A percentile compares a stretch with the other conserved stretches of the same genome.
These are phyloP conservation scores for Labrus mixtus DNA, from an alignment of 2,113 vertebrate species.

Conservation along the genomic window DNA sequence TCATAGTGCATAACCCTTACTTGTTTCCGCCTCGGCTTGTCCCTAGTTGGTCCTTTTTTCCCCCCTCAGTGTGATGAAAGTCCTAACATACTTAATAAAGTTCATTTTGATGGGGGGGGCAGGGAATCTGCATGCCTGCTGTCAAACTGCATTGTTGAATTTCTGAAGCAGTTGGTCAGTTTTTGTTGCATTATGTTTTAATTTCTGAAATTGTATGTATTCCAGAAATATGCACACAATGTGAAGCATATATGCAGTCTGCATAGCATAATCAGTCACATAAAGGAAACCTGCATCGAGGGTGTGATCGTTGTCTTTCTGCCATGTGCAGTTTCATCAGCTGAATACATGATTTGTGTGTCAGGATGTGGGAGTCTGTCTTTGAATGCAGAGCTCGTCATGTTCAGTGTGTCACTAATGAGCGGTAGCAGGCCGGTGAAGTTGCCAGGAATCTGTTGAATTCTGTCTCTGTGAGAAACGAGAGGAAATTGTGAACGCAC, in stretches of 20 bases:
- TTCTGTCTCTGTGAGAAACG: conserved; percentile 50
- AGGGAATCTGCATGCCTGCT: conserved; percentile 41
- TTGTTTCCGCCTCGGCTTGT: conserved; percentile 8
- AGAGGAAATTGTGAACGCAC: conserved; percentile 37
- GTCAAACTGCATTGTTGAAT: conserved; percentile 9
- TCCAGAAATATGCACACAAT: neutral
- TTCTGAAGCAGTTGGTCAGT: neutral
- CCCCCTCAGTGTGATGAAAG: conserved; percentile 6
- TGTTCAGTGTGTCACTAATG: conserved; percentile 13
- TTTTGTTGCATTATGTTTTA: neutral
- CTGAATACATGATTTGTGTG: neutral
- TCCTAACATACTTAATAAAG: neutral
- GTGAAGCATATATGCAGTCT: neutral
- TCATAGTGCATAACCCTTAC: neutral
- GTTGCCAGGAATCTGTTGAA: neutral
- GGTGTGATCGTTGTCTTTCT: neutral
- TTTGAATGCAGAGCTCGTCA: conserved; percentile 8
- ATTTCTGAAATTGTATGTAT: neutral
- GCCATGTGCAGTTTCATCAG: neutral
- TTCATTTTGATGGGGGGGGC: conserved; percentile 15
- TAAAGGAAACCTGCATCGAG: neutral
- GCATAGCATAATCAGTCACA: neutral
- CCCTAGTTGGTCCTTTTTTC: neutral
- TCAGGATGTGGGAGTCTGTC: neutral
- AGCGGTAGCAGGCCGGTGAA: conserved; percentile 22